phyloP scores from a whole-genome alignment of 2,113 vertebrate species.

The Peucedramus taeniatus region DNA sequence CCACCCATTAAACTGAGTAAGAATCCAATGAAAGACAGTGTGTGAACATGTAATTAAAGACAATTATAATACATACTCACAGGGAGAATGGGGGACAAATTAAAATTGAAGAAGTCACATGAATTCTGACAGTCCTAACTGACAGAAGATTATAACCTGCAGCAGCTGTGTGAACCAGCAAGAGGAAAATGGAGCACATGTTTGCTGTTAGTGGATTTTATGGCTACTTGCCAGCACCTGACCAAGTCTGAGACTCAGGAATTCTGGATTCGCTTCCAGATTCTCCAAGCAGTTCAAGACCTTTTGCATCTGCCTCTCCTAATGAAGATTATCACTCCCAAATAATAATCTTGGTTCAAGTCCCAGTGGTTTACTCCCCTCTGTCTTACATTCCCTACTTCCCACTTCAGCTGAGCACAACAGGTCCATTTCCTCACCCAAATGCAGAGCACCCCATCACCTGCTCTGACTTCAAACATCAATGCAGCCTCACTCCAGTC shows the following conservation, averaged over 20 bases:
- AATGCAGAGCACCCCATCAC: not conserved
- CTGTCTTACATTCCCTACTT: not conserved
- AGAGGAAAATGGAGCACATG: not conserved
- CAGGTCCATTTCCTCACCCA: not conserved
- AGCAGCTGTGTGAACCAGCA: constrained; percentile 10
- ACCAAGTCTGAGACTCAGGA: not conserved
- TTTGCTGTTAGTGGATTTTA: not conserved
- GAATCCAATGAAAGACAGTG: not conserved
- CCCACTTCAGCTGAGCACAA: not conserved
- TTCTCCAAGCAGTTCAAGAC: not conserved
- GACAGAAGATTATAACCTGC: not conserved
- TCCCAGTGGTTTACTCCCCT: not conserved
- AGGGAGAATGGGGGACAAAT: not conserved
- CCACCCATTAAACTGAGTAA: not conserved
- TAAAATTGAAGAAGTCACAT: not conserved
- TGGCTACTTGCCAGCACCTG: not conserved
- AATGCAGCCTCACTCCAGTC: not conserved
- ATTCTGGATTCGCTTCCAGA: not conserved
- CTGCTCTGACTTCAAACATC: not conserved
- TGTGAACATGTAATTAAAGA: constrained; percentile 9
- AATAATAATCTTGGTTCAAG: not conserved
- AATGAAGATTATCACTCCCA: not conserved
- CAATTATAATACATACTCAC: not conserved
- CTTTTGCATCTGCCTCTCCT: not conserved
- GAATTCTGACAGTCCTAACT: not conserved